These are phyloP conservation scores for Zaprionus lineosus DNA, from an alignment of 2,888 invertebrate species.

Conservation along the genomic window DNA sequence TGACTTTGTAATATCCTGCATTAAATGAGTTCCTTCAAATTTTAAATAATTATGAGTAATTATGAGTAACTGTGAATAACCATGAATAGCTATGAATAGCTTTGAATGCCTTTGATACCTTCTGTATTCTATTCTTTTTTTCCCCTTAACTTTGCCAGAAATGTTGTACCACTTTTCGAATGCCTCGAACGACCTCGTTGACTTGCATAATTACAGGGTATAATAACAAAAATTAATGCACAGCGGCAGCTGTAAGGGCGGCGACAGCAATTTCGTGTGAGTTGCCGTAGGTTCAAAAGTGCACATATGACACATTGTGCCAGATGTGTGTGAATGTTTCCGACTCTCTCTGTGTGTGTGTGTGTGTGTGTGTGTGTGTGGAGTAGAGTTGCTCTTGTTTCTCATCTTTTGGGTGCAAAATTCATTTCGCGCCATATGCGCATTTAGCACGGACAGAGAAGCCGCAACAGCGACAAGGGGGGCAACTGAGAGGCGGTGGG, in stretches of 20 bases:
- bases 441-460: slow-evolving; percentile 65
- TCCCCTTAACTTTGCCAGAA: too few species aligned
- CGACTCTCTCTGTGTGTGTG: too few species aligned
- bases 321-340: slow-evolving; percentile 25
- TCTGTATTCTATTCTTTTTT: too few species aligned
- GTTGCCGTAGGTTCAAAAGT: slow-evolving; percentile 50
- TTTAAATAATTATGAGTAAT: too few species aligned
- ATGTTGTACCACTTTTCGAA: too few species aligned
- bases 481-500: slow-evolving; percentile 1
- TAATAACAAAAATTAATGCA: slow-evolving; percentile 27
- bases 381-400: slow-evolving; percentile 24
- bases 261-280: slow-evolving; percentile 16
- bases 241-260: slow-evolving; percentile 22
- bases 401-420: slow-evolving; percentile 46
- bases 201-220: slow-evolving; percentile 4
- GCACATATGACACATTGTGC: slow-evolving; percentile 72
- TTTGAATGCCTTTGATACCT: too few species aligned
- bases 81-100: too few species aligned
- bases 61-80: too few species aligned
- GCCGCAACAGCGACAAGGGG: slow-evolving; percentile 47
- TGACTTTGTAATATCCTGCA: too few species aligned
- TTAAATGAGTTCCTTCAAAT: too few species aligned
- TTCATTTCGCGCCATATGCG: slow-evolving; percentile 75
- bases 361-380: slow-evolving; percentile 6
- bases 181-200: too few species aligned